Evolutionary conservation across 2,113 vertebrate genomes (phyloP).

Genomic region (Girardinichthys multiradiatus): DNA sequence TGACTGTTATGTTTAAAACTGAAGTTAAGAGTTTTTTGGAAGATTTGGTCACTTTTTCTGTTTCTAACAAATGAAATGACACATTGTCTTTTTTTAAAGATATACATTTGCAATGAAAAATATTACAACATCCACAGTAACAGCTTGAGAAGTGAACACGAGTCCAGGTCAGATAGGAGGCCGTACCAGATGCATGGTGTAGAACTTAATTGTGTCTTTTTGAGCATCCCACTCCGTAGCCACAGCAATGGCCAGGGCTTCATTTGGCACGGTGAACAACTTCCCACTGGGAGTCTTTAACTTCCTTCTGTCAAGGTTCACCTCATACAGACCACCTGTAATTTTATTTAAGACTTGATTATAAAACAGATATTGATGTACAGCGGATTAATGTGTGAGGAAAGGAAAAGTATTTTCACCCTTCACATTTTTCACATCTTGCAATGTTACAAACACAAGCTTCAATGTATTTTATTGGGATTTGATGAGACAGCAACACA

Average conservation of each 20-base stretch:
- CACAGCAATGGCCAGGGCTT: slow-evolving; percentile 92
- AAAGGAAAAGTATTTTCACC: too few relatives aligned
- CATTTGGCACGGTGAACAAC: slow-evolving; percentile 90
- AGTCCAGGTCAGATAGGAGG: neutral
- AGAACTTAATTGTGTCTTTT: slow-evolving; percentile 91
- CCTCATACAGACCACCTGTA: slow-evolving; percentile 89
- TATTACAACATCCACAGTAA: too few relatives aligned
- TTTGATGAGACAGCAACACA: too few relatives aligned
- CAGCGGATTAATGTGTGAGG: neutral
- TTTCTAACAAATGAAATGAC: neutral
- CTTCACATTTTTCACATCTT: too few relatives aligned
- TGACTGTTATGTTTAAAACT: neutral
- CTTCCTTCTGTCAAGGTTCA: slow-evolving; percentile 93
- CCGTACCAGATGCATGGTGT: slow-evolving; percentile 94
- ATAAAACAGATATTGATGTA: neutral
- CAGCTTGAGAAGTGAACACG: too few relatives aligned
- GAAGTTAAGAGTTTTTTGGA: neutral
- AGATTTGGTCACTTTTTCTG: neutral
- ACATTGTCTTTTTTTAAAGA: neutral
- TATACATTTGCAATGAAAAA: too few relatives aligned
- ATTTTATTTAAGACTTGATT: neutral
- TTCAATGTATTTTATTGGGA: too few relatives aligned
- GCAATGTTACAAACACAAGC: too few relatives aligned
- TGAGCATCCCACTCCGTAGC: slow-evolving; percentile 96
- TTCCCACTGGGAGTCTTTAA: slow-evolving; percentile 94